Evolutionary conservation across 2,888 invertebrate genomes (phyloP).

Genomic region (Pterostichus madidus): DNA sequence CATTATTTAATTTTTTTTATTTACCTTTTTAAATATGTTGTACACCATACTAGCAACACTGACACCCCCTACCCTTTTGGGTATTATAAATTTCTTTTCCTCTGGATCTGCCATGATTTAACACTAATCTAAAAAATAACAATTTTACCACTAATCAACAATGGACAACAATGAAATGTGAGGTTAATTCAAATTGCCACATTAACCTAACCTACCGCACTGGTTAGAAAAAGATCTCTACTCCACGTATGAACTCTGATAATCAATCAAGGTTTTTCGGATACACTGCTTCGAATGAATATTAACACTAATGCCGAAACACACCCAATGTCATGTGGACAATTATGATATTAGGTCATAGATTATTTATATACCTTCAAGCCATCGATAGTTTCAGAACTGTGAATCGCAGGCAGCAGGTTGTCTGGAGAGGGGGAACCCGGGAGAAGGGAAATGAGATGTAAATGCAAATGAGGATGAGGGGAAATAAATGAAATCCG

Average conservation of each 20-base stretch:
- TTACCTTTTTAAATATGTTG: conserved; percentile 68
- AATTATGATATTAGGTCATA: conserved; percentile 66
- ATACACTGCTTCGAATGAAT: background rate
- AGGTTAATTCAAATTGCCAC: conserved; percentile 32
- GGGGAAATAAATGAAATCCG: background rate
- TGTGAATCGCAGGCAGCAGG: conserved; percentile 43
- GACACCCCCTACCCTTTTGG: conserved; percentile 67
- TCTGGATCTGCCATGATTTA: conserved; percentile 57
- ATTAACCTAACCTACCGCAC: conserved; percentile 61
- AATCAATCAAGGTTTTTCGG: conserved; percentile 15
- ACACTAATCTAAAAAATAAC: conserved; percentile 22
- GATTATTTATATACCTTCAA: conserved; percentile 65
- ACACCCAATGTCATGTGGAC: conserved; percentile 35
- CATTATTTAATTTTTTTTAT: background rate
- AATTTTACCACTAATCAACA: conserved; percentile 4
- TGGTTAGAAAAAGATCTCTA: conserved; percentile 21
- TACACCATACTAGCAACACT: conserved; percentile 66
- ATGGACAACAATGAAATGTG: conserved; percentile 46
- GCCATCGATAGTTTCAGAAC: conserved; percentile 60
- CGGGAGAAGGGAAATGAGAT: conserved; percentile 24
- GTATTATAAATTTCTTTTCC: conserved; percentile 54
- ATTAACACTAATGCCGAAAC: conserved; percentile 27
- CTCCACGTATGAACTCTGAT: background rate
- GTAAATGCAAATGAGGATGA: background rate
- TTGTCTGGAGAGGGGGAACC: conserved; percentile 53